These are phyloP conservation scores for Lepilemur ruficaudatus DNA, from an alignment of 2,797 vertebrate genomes.

Conservation along the genomic window DNA sequence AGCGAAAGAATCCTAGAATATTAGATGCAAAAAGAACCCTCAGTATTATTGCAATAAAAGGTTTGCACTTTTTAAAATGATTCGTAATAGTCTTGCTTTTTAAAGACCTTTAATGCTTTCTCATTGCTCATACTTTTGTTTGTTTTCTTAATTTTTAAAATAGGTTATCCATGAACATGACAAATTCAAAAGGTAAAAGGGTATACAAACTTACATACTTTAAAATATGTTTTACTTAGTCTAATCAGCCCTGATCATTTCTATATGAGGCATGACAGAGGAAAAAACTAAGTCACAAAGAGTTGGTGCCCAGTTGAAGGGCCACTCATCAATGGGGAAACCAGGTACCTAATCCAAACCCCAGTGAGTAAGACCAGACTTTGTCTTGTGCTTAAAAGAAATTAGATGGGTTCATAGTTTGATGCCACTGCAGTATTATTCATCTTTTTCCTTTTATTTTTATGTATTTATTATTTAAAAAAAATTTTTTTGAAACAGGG, in stretches of 20 bases:
- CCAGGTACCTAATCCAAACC: neutral
- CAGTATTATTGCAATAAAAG: neutral
- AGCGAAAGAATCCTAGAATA: neutral
- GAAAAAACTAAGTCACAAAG: neutral
- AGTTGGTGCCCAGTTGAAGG: neutral
- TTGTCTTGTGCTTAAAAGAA: constrained; percentile 21
- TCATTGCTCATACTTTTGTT: neutral
- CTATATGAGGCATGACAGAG: neutral
- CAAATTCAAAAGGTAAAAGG: neutral
- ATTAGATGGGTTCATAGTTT: neutral
- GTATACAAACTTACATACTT: neutral
- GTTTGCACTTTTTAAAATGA: constrained; percentile 12
- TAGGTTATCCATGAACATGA: neutral
- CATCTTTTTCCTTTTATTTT: constrained; percentile 46
- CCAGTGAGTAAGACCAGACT: neutral
- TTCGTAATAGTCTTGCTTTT: neutral
- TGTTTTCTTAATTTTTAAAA: constrained; percentile 27
- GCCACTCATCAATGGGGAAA: neutral
- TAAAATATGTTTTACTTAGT: neutral
- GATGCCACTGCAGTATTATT: constrained; percentile 54
- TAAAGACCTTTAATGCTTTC: neutral
- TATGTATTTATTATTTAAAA: neutral
- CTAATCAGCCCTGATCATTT: neutral
- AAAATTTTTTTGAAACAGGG: no score
- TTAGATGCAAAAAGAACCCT: neutral